Conservation (phyloP, 2,113 vertebrate genomes). For the Cavia porcellus region DNA sequence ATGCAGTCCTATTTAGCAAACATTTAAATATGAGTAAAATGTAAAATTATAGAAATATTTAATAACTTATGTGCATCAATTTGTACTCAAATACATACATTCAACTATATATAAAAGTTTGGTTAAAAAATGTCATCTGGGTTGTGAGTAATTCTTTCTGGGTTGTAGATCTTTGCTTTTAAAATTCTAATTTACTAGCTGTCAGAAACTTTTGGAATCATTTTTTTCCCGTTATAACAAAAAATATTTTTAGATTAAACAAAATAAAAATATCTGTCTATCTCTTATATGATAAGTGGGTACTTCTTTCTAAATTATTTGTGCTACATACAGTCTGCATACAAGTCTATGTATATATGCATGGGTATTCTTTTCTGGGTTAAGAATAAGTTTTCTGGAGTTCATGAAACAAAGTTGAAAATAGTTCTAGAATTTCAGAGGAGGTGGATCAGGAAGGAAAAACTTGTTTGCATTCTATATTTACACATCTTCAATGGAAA, state of each 20-base stretch:
- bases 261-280: not conserved
- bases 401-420: slow-evolving; percentile 25
- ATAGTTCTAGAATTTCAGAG: slow-evolving; percentile 5
- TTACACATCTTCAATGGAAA: slow-evolving; percentile 43
- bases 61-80: not conserved
- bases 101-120: not conserved
- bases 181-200: not conserved
- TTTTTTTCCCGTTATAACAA: not conserved
- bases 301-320: not conserved
- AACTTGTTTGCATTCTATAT: slow-evolving; percentile 8
- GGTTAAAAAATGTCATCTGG: slow-evolving; percentile 1
- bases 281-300: not conserved
- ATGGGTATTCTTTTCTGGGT: not conserved
- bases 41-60: slow-evolving; percentile 20
- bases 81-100: not conserved
- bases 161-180: not conserved
- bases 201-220: slow-evolving; percentile 22
- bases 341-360: not conserved
- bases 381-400: not conserved
- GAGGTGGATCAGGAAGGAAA: not conserved
- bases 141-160: not conserved
- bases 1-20: not conserved
- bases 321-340: not conserved
- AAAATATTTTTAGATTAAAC: slow-evolving; percentile 4
- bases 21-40: slow-evolving; percentile 42